A percentile compares a stretch with the other conserved stretches of the same genome.
These are phyloP conservation scores for Pelecanoides urinatrix DNA, from an alignment of 2,113 vertebrate genomes.

Conservation along the genomic window DNA sequence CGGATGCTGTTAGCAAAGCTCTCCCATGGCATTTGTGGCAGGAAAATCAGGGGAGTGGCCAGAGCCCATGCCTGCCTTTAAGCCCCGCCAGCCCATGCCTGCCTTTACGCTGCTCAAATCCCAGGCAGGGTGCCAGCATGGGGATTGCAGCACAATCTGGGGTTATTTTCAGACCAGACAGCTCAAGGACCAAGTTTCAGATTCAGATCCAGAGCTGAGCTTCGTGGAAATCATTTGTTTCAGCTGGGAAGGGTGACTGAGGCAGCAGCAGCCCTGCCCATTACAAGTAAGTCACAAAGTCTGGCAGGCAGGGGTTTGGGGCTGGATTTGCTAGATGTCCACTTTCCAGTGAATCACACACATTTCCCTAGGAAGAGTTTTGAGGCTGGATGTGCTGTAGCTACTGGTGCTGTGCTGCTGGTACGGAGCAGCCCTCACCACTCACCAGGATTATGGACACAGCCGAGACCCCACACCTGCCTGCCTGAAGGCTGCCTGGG, in stretches of 20 bases:
- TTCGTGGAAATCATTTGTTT: not conserved
- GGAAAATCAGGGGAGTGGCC: not conserved
- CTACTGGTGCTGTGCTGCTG: not conserved
- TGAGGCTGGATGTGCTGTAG: not conserved
- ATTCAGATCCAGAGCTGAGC: fast-evolving
- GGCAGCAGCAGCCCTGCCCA: fast-evolving
- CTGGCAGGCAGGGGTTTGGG: fast-evolving
- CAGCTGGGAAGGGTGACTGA: fast-evolving
- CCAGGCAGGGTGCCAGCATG: not conserved
- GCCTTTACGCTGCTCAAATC: not conserved
- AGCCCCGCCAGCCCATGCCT: not conserved
- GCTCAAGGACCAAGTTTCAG: not conserved
- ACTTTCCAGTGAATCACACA: not conserved
- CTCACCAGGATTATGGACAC: not conserved
- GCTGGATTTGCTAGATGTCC: fast-evolving
- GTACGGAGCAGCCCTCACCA: not conserved
- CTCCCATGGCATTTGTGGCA: not conserved
- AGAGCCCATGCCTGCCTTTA: not conserved
- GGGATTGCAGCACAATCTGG: fast-evolving
- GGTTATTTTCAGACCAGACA: not conserved
- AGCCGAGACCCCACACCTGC: not conserved
- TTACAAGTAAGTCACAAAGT: fast-evolving
- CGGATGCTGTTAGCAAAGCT: not conserved
- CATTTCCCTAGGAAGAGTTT: not conserved
- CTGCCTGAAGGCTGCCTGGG: not conserved